Conservation (phyloP, 2,113 vertebrate genomes). For the Suncus etruscus region DNA sequence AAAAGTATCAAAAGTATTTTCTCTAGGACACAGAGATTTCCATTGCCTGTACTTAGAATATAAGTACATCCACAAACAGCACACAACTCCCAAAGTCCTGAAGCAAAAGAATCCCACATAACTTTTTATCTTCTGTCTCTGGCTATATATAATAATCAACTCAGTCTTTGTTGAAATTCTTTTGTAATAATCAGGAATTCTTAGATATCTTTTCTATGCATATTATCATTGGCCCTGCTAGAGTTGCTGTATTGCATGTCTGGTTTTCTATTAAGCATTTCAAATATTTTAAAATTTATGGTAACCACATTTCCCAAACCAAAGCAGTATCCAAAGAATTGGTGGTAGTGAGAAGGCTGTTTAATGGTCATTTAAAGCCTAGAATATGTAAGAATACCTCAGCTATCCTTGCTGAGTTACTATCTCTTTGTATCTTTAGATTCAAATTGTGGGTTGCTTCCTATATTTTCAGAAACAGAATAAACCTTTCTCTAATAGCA, state of each 20-base stretch:
- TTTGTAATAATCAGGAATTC: constrained; percentile 16
- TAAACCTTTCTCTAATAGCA: constrained; percentile 53
- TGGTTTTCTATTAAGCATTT: constrained; percentile 75
- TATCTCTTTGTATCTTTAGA: constrained; percentile 40
- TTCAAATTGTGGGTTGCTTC: constrained; percentile 64
- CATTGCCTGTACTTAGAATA: not conserved
- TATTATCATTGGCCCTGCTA: constrained; percentile 60
- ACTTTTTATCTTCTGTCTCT: not conserved
- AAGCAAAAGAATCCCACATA: not conserved
- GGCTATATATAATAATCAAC: not conserved
- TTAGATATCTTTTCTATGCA: constrained; percentile 21
- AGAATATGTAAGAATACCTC: constrained; percentile 18
- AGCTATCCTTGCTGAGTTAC: not conserved
- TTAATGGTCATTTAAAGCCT: constrained; percentile 38
- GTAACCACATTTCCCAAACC: constrained; percentile 72
- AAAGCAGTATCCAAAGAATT: not conserved
- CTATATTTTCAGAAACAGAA: constrained; percentile 48
- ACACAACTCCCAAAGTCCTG: not conserved
- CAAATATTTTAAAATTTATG: constrained; percentile 74
- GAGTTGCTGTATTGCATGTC: constrained; percentile 66
- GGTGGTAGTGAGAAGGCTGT: constrained; percentile 2
- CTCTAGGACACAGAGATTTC: not conserved
- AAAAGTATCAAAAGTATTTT: not conserved
- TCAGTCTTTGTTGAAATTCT: not conserved
- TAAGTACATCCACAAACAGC: not conserved